A percentile compares a stretch with the other conserved stretches of the same genome.
Conservation (phyloP, 2,797 vertebrate genomes). For the Rhyacichthys aspro region DNA sequence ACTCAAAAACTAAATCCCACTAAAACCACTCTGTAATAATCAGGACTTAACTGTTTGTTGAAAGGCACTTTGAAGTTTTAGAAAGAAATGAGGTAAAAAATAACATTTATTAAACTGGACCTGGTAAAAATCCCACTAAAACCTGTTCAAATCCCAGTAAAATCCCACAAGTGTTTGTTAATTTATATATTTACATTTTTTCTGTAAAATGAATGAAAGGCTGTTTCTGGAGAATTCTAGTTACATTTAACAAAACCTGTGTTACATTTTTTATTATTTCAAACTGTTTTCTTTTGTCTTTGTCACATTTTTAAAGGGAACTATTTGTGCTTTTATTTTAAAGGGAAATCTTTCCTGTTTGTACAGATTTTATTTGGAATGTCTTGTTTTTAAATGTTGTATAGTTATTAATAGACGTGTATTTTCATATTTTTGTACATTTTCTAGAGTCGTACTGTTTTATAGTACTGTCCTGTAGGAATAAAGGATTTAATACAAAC, state of each 20-base stretch:
- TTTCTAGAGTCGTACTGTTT: slow-evolving; percentile 79
- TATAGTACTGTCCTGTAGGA: slow-evolving; percentile 81
- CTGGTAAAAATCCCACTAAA: too few relatives aligned
- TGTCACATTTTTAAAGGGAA: not conserved
- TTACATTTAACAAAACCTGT: not conserved
- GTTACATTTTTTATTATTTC: not conserved
- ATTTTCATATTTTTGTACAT: slow-evolving; percentile 67
- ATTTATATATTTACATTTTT: too few relatives aligned
- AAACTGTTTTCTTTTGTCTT: not conserved
- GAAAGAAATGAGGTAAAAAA: too few relatives aligned
- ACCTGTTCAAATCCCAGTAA: too few relatives aligned
- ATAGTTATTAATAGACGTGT: slow-evolving; percentile 58
- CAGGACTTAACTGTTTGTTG: too few relatives aligned
- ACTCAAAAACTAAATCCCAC: too few relatives aligned
- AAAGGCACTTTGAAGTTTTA: too few relatives aligned
- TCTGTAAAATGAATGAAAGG: not conserved
- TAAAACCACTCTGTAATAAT: too few relatives aligned
- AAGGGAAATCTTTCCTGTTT: slow-evolving; percentile 52
- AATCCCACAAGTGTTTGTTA: too few relatives aligned
- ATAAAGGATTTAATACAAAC: slow-evolving; percentile 55
- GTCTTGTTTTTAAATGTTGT: slow-evolving; percentile 50
- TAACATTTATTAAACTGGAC: too few relatives aligned
- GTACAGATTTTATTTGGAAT: too few relatives aligned
- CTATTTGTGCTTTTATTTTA: slow-evolving; percentile 10
- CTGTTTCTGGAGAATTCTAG: not conserved